Percentiles rank a stretch among this genome's conserved stretches.
Evolutionary conservation across 1,140 invertebrate genomes (phyloP).

Genomic region (Oryzaephilus surinamensis): DNA sequence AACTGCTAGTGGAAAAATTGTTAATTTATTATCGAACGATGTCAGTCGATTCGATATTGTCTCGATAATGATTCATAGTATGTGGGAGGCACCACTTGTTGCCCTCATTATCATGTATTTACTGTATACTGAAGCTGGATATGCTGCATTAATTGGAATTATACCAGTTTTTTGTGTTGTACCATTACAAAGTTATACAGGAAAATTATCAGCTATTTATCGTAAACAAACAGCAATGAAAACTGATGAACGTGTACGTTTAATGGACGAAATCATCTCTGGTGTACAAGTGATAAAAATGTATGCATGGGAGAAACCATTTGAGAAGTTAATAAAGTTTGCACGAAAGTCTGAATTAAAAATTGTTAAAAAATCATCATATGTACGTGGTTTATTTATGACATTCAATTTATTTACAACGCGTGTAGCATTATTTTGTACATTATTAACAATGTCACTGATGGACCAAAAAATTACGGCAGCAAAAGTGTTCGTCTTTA

Average conservation of each 20-base stretch:
- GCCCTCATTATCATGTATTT: constrained; percentile 51
- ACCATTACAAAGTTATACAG: constrained; percentile 62
- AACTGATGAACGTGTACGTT: constrained; percentile 63
- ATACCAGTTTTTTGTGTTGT: constrained; percentile 56
- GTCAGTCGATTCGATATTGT: constrained; percentile 54
- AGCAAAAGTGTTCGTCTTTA: constrained; percentile 52
- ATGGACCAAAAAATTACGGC: constrained; percentile 44
- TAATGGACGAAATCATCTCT: constrained; percentile 71
- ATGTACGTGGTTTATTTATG: constrained; percentile 61
- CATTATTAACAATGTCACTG: constrained; percentile 49
- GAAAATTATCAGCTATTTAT: constrained; percentile 53
- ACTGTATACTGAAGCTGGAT: constrained; percentile 52
- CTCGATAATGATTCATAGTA: constrained; percentile 46
- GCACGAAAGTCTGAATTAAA: constrained; percentile 50
- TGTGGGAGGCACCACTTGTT: constrained; percentile 56
- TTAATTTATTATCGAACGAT: constrained; percentile 76
- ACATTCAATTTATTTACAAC: constrained; percentile 60
- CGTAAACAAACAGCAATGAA: constrained; percentile 50
- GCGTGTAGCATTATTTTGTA: constrained; percentile 52
- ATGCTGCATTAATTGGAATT: constrained; percentile 57
- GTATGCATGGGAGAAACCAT: constrained; percentile 69
- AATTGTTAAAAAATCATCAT: constrained; percentile 52
- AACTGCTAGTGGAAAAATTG: constrained; percentile 73
- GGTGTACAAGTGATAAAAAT: constrained; percentile 70
- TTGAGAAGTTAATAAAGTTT: constrained; percentile 47